Evolutionary conservation across 1,140 invertebrate species (phyloP).

Genomic region (Drosophila subobscura): DNA sequence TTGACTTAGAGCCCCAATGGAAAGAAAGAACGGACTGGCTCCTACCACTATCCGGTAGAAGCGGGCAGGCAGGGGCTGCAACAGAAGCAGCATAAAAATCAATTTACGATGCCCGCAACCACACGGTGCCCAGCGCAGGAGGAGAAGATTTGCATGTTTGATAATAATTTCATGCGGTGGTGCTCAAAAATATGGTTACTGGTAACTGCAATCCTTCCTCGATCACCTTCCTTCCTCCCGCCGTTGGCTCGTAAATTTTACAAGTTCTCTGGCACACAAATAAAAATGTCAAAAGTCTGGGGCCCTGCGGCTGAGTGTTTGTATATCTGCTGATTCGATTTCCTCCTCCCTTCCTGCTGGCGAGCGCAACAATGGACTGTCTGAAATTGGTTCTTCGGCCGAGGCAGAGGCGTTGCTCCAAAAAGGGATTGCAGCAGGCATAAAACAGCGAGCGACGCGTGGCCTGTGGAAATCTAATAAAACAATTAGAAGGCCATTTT

Average conservation of each 20-base stretch:
- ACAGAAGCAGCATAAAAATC: constrained; percentile 76
- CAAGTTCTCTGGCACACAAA: constrained; percentile 33
- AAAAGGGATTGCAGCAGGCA: background rate
- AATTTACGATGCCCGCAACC: constrained; percentile 73
- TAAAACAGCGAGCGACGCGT: constrained; percentile 9
- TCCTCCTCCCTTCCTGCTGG: constrained; percentile 21
- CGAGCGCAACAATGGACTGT: constrained; percentile 29
- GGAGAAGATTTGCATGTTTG: constrained; percentile 72
- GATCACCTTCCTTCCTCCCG: background rate
- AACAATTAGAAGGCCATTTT: constrained; percentile 61
- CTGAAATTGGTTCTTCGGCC: constrained; percentile 44
- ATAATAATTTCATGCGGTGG: constrained; percentile 66
- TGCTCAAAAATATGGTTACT: constrained; percentile 29
- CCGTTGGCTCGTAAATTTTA: constrained; percentile 58
- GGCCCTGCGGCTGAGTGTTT: constrained; percentile 42
- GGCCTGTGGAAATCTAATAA: constrained; percentile 69
- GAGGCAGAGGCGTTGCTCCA: constrained; percentile 30
- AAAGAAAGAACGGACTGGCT: background rate
- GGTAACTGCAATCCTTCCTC: constrained; percentile 18
- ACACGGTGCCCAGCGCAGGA: background rate
- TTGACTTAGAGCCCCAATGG: constrained; percentile 26
- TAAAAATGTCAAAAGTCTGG: constrained; percentile 69
- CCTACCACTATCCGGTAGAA: background rate
- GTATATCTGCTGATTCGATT: constrained; percentile 29
- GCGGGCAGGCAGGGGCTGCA: constrained; percentile 7